Evolutionary conservation across 1,140 invertebrate genomes (phyloP), one percentile per base, ranked within the genome.

Genomic region (Caenorhabditis tropicalis): DNA sequence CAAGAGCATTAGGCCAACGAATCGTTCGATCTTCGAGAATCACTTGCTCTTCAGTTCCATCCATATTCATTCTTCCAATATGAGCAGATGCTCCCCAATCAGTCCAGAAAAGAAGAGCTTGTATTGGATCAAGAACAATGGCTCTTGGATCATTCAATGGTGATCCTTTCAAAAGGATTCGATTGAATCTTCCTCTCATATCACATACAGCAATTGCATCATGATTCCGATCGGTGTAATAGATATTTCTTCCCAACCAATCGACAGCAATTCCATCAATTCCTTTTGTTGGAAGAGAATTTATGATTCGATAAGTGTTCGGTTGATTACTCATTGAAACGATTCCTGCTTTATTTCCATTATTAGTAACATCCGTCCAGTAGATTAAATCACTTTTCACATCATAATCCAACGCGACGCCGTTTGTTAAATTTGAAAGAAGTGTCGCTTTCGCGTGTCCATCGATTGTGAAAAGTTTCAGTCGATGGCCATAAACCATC

Each of bases 221-320:
- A 82, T 93, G 91, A 49, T 93, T 93, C 89, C 94, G 93, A 89
- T 97, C 95, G 53, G 94, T 94, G 95, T 95, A 96, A 92, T 95
- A 96, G 36, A 96, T 88, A 91, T 96, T 95, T 43, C 94, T 92
- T 65, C 95, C 93, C 89, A 95, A 93, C 94, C 94, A 96, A 91
- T 96, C 95, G 43, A 95, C 93, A 48, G 96, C 96, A 29, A 97
- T 93, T 49, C 95, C 94, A 91, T 97, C 96, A 16, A 80, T 53
- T 49, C 79, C 79, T 27, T 80, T 80, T 12, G 79, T 53, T 0
- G 95, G 95, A 92, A 94, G 95, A 88, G 48, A 85, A 12, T 21
- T 33, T 5, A 49, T 46, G 10, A 85, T 9, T 58, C 48, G n/a
- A 27, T 79, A 74, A 16, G 33, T 49, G 29, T 86, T n/a, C 16